A percentile compares a stretch with the other conserved stretches of the same genome.
phyloP scores from a whole-genome alignment of 2,113 vertebrate species.

The Ailurus styani region DNA sequence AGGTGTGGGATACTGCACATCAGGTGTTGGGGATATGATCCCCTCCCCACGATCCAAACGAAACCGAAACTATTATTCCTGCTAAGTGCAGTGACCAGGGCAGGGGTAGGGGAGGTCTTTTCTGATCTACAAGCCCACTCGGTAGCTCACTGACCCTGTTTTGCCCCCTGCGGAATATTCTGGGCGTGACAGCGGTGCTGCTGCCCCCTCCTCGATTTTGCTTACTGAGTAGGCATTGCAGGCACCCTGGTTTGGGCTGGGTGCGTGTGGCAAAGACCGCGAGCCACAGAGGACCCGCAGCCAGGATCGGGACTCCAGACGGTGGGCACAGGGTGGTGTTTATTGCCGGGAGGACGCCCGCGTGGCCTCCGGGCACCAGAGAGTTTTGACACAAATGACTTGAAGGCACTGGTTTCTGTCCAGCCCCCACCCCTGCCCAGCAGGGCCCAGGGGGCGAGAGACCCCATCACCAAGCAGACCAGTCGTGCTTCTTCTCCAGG shows the following conservation, averaged over 20 bases:
- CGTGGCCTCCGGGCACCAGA: not conserved
- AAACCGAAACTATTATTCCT: not conserved
- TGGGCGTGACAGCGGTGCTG: not conserved
- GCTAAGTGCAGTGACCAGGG: rapidly evolving
- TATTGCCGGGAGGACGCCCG: not conserved
- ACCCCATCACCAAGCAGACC: not conserved
- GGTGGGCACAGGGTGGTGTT: not conserved
- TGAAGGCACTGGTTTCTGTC: constrained; percentile 28
- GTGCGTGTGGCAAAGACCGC: no score
- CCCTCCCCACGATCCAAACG: rapidly evolving
- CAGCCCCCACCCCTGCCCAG: not conserved
- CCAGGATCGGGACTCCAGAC: not conserved
- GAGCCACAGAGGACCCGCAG: not conserved
- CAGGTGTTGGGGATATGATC: rapidly evolving
- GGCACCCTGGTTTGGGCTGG: not conserved
- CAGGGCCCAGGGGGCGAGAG: not conserved
- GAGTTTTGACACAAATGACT: constrained; percentile 11
- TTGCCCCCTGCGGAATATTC: not conserved
- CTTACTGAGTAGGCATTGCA: not conserved
- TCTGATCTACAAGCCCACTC: not conserved
- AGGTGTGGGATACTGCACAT: rapidly evolving
- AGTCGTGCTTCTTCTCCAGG: not conserved
- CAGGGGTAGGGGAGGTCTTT: rapidly evolving
- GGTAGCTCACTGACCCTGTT: not conserved
- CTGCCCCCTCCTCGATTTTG: not conserved